Percentiles rank a stretch among this genome's conserved stretches.
Evolutionary conservation across 2,797 vertebrate species (phyloP).

Genomic region (Corythornis leucogaster): DNA sequence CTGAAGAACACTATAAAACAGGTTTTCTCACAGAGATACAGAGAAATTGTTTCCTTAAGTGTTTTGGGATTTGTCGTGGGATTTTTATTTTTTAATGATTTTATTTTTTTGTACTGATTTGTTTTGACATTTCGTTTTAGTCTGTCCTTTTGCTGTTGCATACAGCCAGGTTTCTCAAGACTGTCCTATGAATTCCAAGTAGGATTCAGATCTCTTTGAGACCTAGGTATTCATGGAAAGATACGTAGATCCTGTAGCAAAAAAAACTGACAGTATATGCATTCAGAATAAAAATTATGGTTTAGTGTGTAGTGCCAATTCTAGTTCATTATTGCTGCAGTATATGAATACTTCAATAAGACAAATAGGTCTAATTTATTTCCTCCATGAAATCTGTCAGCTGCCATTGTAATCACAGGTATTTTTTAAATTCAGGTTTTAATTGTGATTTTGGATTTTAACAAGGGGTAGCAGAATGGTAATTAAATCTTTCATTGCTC

Average conservation of each 20-base stretch:
- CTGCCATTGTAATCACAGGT: background rate
- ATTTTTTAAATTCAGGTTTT: background rate
- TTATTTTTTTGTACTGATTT: background rate
- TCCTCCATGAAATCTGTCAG: background rate
- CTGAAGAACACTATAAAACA: background rate
- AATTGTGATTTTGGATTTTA: background rate
- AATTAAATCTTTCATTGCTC: background rate
- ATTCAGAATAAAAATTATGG: background rate
- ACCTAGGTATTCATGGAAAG: background rate
- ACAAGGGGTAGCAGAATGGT: background rate
- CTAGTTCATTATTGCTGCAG: background rate
- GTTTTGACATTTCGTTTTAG: background rate
- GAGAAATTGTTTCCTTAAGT: background rate
- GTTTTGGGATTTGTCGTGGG: background rate
- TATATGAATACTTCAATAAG: background rate
- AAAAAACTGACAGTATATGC: background rate
- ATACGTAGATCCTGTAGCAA: background rate
- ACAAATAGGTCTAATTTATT: background rate
- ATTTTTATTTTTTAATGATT: background rate
- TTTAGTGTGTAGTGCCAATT: background rate
- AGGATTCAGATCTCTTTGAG: background rate
- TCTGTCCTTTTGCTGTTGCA: background rate
- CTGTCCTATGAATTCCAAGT: background rate
- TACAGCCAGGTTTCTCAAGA: background rate
- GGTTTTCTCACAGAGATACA: background rate